A percentile compares a stretch with the other conserved stretches of the same genome.
phyloP scores from a whole-genome alignment of 2,888 invertebrate genomes.

The Hylaea fasciaria region DNA sequence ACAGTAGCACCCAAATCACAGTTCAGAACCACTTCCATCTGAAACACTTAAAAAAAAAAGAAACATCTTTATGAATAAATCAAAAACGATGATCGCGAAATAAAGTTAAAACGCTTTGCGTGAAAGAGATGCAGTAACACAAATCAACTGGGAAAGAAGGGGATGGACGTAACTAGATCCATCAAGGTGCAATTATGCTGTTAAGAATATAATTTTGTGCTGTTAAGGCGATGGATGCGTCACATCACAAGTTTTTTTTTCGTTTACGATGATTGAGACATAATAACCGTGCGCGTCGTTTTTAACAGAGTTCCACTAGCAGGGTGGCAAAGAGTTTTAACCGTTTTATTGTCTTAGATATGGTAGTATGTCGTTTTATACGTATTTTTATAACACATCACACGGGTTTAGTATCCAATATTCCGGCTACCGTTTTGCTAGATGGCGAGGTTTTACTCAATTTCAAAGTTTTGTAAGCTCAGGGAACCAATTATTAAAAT shows the following conservation, averaged over 20 bases:
- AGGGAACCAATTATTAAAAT: too few species aligned
- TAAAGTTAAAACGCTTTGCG: slow-evolving; percentile 51
- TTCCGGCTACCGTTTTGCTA: too few species aligned
- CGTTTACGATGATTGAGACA: slow-evolving; percentile 52
- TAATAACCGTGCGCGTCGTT: slow-evolving; percentile 29
- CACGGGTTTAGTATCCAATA: too few species aligned
- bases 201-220: slow-evolving; percentile 73
- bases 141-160: slow-evolving; percentile 43
- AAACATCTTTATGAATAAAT: slow-evolving; percentile 47
- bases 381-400: background rate
- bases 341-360: background rate
- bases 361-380: too few species aligned
- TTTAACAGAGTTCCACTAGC: slow-evolving; percentile 11
- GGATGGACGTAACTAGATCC: slow-evolving; percentile 56
- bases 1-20: slow-evolving; percentile 69
- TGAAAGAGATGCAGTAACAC: slow-evolving; percentile 49
- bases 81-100: slow-evolving; percentile 59
- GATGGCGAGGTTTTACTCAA: too few species aligned
- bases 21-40: slow-evolving; percentile 58
- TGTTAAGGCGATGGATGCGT: slow-evolving; percentile 65
- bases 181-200: slow-evolving; percentile 72
- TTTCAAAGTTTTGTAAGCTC: too few species aligned
- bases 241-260: slow-evolving; percentile 54
- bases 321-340: slow-evolving; percentile 6
- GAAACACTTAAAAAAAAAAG: slow-evolving; percentile 53